A percentile compares a stretch with the other conserved stretches of the same genome.
Conservation (phyloP, 2,113 vertebrate genomes). For the Tychaedon coryphoeus region DNA sequence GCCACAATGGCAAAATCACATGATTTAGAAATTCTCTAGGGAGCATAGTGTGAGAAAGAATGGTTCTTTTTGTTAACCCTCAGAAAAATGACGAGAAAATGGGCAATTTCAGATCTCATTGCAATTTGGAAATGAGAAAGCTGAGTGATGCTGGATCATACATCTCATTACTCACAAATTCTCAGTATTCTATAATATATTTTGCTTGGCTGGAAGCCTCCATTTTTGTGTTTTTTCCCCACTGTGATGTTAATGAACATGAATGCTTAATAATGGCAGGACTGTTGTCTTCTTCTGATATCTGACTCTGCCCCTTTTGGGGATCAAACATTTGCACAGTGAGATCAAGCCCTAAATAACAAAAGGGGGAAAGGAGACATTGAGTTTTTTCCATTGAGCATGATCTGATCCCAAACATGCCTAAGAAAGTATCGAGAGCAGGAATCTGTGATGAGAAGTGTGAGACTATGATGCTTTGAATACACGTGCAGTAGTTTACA, state of each 20-base stretch:
- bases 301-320: neutral
- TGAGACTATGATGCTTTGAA: rapidly evolving
- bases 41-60: neutral
- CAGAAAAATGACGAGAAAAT: neutral
- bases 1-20: neutral
- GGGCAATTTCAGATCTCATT: constrained; percentile 23
- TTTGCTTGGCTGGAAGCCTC: neutral
- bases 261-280: neutral
- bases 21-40: neutral
- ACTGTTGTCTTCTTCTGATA: neutral
- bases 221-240: neutral
- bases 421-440: neutral
- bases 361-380: neutral
- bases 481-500: neutral
- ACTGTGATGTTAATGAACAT: neutral
- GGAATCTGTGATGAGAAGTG: neutral
- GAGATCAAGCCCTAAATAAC: neutral
- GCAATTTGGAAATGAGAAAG: constrained; percentile 24
- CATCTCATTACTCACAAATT: neutral
- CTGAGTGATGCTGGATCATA: constrained; percentile 1
- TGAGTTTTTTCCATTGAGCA: neutral
- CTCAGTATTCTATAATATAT: neutral
- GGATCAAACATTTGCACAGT: neutral
- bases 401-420: neutral
- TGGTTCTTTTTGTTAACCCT: constrained; percentile 26